Evolutionary conservation across 2,113 vertebrate species (phyloP), one percentile per base, ranked within the genome.

Genomic region (Poeciliopsis retropinna): DNA sequence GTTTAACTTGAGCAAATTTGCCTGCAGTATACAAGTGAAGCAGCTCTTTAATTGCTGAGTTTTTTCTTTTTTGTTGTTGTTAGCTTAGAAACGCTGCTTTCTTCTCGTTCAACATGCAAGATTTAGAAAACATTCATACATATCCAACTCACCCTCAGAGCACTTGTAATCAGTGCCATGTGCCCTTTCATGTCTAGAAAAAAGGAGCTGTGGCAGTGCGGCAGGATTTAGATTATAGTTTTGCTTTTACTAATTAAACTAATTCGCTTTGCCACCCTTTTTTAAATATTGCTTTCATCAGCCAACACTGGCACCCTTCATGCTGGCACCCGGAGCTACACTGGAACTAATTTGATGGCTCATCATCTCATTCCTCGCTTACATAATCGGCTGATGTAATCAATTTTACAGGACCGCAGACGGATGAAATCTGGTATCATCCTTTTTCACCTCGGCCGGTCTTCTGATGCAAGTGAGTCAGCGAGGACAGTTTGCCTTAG

Each of bases 351-450:
- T 85, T 70, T 74, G 79, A 73, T 70, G 64, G 73, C 78, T 81
- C 77, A 73, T 81, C 77, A 73, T 71, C 75, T 79, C 27, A 6
- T 51, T 74, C 65, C 64, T 29, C 32, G 19, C 66, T 87, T 77
- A 64, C 47, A 80, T 77, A 78, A 89, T 77, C 31, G 22, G 75
- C 73, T 76, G 73, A 83, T 77, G 69, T 78, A 76, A 87, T 90
- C 79, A 65, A 83, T 90, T 80, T 78, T 44, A 65, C 31, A 11
- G 64, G 78, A 81, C 63, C 75, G 39, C 78, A 80, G 79, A 86
- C 76, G 79, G 77, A 76, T 67, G 68, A 74, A 75, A 85, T 76
- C 57, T 64, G 41, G 60, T 32, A 73, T 75, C 60, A 19, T 79
- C 72, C 73, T 69, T 41, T n/a, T 54, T 68, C 78, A 76, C 73